Conservation (phyloP, 2,797 vertebrate species). For the Enteromius trimaculatus region DNA sequence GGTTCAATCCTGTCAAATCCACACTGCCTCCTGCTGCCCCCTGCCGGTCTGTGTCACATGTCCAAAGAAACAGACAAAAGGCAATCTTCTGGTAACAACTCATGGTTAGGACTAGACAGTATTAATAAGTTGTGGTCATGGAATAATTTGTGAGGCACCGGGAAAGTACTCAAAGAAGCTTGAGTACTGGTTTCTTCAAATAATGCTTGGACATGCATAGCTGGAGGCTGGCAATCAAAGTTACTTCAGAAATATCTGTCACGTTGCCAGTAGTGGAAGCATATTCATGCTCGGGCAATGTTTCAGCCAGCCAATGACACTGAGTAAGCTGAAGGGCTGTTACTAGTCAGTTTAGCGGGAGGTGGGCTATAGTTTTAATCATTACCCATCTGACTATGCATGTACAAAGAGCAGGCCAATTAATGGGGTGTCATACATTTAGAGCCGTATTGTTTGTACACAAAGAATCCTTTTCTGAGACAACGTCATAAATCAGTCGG, state of each 20-base stretch:
- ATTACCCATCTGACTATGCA: conserved; percentile 67
- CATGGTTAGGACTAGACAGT: conserved; percentile 3
- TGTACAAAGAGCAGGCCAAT: conserved; percentile 69
- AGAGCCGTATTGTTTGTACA: conserved; percentile 69
- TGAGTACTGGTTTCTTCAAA: conserved; percentile 28
- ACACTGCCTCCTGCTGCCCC: conserved; percentile 56
- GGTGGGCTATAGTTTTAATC: conserved; percentile 66
- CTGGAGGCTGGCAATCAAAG: conserved; percentile 38
- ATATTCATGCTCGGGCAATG: conserved; percentile 33
- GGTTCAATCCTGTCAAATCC: conserved; percentile 32
- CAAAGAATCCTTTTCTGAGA: conserved; percentile 71
- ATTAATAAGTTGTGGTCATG: conserved; percentile 8
- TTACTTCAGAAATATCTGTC: conserved; percentile 41
- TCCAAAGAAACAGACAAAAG: conserved; percentile 13
- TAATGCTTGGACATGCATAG: conserved; percentile 52
- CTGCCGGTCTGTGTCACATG: conserved; percentile 15
- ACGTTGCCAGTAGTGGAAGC: conserved; percentile 32
- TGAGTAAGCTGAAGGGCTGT: conserved; percentile 9
- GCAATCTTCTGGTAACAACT: neutral
- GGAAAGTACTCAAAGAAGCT: conserved; percentile 30
- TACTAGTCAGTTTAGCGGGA: conserved; percentile 5
- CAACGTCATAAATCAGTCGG: conserved; percentile 73
- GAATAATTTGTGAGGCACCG: conserved; percentile 16
- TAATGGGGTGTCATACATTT: conserved; percentile 77
- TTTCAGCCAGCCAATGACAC: conserved; percentile 25